Percentiles rank a stretch among this genome's conserved stretches.
Evolutionary conservation across 2,888 invertebrate species (phyloP).

Genomic region (Caenorhabditis sp.): DNA sequence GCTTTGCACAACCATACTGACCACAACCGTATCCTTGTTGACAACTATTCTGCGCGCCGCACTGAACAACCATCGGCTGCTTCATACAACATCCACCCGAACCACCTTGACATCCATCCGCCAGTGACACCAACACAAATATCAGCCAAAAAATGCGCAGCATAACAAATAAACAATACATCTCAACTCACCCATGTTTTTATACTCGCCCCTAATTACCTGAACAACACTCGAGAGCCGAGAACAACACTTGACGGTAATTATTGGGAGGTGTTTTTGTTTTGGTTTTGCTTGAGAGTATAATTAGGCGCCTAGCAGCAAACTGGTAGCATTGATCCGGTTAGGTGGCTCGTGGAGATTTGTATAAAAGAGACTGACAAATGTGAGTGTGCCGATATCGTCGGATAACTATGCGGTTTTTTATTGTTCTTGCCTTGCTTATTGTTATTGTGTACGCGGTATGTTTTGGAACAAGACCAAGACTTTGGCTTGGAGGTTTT

Average conservation of each 20-base stretch:
- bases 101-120: background rate
- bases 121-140: background rate
- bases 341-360: background rate
- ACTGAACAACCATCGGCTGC: slow-evolving; percentile 11
- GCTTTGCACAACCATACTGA: slow-evolving; percentile 45
- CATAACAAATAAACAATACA: background rate
- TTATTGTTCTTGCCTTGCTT: slow-evolving; percentile 2
- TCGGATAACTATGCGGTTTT: too few species aligned
- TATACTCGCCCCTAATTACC: background rate
- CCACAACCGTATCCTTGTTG: slow-evolving; percentile 49
- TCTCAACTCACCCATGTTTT: background rate
- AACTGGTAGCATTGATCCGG: background rate
- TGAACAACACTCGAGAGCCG: background rate
- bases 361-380: too few species aligned
- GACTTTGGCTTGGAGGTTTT: too few species aligned
- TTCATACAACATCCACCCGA: slow-evolving; percentile 12
- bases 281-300: background rate
- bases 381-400: too few species aligned
- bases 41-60: slow-evolving; percentile 24
- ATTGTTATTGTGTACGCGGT: slow-evolving; percentile 6
- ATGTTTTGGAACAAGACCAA: too few species aligned
- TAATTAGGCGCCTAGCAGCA: background rate
- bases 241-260: background rate
- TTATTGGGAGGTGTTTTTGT: background rate
- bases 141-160: background rate